phyloP scores from a whole-genome alignment of 2,113 vertebrate species.

The Rhinogobius similis region DNA sequence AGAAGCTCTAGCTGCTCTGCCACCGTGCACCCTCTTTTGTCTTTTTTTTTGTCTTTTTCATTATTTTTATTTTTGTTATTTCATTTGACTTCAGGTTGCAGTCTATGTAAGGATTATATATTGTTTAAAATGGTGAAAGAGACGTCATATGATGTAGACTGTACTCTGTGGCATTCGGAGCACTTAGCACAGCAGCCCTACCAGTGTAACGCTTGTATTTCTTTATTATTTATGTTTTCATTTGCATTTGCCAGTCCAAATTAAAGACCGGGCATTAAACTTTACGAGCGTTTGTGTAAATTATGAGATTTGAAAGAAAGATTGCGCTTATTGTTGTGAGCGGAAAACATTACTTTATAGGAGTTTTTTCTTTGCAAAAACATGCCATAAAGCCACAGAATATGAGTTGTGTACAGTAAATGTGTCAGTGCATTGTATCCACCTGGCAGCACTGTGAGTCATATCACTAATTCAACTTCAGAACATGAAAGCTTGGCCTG shows the following conservation, averaged over 20 bases:
- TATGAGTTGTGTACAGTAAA: conserved; percentile 25
- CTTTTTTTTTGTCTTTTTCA: too few relatives aligned
- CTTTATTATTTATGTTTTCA: conserved; percentile 59
- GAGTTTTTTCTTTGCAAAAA: conserved; percentile 20
- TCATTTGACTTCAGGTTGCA: too few relatives aligned
- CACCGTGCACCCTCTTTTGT: too few relatives aligned
- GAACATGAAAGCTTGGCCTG: conserved; percentile 62
- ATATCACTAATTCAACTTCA: conserved; percentile 55
- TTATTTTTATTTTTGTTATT: too few relatives aligned
- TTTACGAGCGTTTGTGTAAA: conserved; percentile 60
- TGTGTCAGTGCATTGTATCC: conserved; percentile 28
- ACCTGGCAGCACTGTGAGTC: conserved; percentile 54
- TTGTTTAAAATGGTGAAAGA: background rate
- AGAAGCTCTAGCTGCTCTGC: too few relatives aligned
- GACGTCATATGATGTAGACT: conserved; percentile 8
- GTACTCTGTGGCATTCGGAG: conserved; percentile 21
- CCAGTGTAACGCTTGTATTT: conserved; percentile 51
- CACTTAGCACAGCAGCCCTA: conserved; percentile 38
- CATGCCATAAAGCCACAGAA: conserved; percentile 27
- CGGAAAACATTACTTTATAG: conserved; percentile 5
- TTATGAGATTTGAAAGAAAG: conserved; percentile 58
- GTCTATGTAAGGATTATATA: background rate
- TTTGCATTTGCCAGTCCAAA: conserved; percentile 44
- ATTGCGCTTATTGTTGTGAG: conserved; percentile 6
- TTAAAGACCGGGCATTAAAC: conserved; percentile 59